phyloP scores from a whole-genome alignment of 2,888 invertebrate genomes.

The Cataglyphis livida region DNA sequence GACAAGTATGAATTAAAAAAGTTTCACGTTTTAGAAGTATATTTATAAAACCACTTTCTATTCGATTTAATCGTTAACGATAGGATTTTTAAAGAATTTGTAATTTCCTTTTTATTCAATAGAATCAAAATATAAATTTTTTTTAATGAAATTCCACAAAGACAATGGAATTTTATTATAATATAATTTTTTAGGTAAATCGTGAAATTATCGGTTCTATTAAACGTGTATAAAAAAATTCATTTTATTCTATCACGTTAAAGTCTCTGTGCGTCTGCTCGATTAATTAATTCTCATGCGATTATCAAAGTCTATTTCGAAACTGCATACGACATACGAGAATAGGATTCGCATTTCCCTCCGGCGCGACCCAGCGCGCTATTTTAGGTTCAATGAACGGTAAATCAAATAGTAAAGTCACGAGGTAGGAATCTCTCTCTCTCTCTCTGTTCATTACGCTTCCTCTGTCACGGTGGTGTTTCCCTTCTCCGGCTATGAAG shows the following conservation, averaged over 20 bases:
- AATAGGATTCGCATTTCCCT: constrained; percentile 46
- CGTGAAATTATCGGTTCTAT: not conserved
- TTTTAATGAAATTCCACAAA: not conserved
- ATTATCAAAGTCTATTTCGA: constrained; percentile 45
- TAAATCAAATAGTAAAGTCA: constrained; percentile 50
- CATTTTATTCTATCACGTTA: constrained; percentile 12
- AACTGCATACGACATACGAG: constrained; percentile 21
- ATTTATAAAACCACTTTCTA: not conserved
- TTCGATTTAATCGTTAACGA: not conserved
- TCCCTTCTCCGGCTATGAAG: constrained; percentile 14
- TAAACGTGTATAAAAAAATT: not conserved
- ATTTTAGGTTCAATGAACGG: constrained; percentile 47
- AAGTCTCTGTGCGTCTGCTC: constrained; percentile 1
- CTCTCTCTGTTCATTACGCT: constrained; percentile 46
- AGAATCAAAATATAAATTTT: too few species aligned
- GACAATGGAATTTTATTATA: not conserved
- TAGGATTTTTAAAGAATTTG: not conserved
- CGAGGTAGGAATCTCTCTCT: constrained; percentile 34
- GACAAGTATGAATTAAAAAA: not conserved
- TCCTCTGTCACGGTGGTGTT: constrained; percentile 18
- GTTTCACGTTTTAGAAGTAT: not conserved
- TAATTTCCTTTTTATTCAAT: too few species aligned
- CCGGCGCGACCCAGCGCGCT: constrained; percentile 25
- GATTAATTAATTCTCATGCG: constrained; percentile 16
- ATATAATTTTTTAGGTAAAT: not conserved